phyloP scores from a whole-genome alignment of 2,113 vertebrate genomes.

The Saccopteryx leptura region DNA sequence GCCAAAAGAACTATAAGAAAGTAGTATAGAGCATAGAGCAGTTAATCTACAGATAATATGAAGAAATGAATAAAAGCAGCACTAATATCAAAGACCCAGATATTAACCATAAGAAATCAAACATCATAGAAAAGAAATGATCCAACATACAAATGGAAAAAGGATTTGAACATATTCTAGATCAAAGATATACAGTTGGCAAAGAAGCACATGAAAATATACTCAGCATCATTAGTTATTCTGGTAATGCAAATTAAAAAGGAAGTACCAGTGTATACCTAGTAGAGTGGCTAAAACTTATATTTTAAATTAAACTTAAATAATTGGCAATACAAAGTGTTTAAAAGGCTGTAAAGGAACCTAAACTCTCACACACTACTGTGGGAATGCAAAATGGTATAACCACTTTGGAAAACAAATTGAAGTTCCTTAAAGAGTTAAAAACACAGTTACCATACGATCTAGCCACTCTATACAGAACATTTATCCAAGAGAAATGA shows the following conservation, averaged over 20 bases:
- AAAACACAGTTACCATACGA: not conserved
- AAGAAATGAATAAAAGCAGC: not conserved
- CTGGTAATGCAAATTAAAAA: not conserved
- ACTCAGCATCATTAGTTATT: not conserved
- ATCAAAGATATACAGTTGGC: not conserved
- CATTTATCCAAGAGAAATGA: not conserved
- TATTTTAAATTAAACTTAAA: not conserved
- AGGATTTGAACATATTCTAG: conserved; percentile 3
- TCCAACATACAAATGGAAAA: not conserved
- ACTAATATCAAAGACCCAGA: not conserved
- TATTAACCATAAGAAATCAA: conserved; percentile 39
- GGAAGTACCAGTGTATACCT: not conserved
- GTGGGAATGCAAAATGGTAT: not conserved
- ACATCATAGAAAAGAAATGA: not conserved
- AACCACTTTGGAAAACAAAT: not conserved
- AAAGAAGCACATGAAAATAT: not conserved
- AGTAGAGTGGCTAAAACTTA: not conserved
- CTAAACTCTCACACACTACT: not conserved
- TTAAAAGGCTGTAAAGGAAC: not conserved
- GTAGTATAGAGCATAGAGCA: not conserved
- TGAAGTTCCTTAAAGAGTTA: conserved; percentile 6
- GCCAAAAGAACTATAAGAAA: not conserved
- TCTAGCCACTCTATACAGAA: not conserved
- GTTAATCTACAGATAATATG: not conserved
- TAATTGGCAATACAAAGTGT: not conserved